phyloP scores from a whole-genome alignment of 2,113 vertebrate species.

The Psilopsiagon aurifrons region DNA sequence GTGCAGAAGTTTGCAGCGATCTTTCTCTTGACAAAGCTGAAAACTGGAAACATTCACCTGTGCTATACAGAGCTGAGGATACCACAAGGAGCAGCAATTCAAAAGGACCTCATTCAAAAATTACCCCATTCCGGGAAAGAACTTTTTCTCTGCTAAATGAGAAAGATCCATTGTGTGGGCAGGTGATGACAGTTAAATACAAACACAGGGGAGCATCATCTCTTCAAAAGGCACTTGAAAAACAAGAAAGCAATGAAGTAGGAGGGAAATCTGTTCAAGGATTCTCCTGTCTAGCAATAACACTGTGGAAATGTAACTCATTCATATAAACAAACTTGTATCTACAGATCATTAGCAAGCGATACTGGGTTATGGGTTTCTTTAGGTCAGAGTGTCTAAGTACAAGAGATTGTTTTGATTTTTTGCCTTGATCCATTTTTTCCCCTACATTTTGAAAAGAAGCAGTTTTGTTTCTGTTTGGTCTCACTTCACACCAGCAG shows the following conservation, averaged over 20 bases:
- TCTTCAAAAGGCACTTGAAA: neutral
- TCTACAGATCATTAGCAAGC: neutral
- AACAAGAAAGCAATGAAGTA: neutral
- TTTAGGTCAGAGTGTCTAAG: neutral
- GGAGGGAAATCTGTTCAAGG: neutral
- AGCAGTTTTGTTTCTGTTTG: neutral
- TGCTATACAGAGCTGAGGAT: neutral
- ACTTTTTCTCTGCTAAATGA: neutral
- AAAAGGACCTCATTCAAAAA: neutral
- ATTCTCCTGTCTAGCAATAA: neutral
- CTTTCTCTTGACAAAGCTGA: neutral
- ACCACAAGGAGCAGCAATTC: neutral
- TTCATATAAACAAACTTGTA: neutral
- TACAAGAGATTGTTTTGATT: neutral
- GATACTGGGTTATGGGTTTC: rapidly evolving
- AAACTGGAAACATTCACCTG: neutral
- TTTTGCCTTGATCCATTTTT: neutral
- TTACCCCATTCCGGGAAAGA: neutral
- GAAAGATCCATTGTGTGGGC: neutral
- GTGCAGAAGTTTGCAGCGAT: neutral
- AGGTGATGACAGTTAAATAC: neutral
- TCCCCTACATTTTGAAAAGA: neutral
- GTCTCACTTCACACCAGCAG: neutral
- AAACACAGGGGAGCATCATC: neutral
- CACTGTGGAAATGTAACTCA: neutral